Evolutionary conservation across 2,113 vertebrate genomes (phyloP).

Genomic region (Sylvilagus bachmani): DNA sequence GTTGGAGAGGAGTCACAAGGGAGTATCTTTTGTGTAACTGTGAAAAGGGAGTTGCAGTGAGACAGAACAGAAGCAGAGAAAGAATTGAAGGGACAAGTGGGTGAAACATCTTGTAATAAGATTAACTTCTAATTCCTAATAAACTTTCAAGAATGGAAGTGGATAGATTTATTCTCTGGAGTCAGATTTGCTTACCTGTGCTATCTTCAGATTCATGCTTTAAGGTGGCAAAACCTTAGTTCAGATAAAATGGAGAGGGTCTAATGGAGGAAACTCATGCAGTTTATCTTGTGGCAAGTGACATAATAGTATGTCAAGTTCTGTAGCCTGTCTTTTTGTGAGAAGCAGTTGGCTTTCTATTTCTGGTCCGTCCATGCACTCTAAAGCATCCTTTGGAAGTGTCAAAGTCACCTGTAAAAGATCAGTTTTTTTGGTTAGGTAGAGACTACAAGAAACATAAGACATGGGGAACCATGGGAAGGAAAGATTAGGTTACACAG

Average conservation of each 20-base stretch:
- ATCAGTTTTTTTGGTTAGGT: background rate
- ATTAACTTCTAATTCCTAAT: background rate
- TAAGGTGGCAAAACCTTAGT: conserved; percentile 59
- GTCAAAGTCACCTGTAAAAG: background rate
- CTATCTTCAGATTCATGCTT: conserved; percentile 65
- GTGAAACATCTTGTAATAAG: background rate
- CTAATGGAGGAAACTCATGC: background rate
- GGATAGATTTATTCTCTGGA: background rate
- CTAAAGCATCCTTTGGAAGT: background rate
- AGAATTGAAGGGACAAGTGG: background rate
- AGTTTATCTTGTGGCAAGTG: background rate
- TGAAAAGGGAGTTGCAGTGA: background rate
- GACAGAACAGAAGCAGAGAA: background rate
- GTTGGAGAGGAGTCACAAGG: background rate
- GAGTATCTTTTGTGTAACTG: background rate
- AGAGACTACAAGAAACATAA: background rate
- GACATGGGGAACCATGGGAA: background rate
- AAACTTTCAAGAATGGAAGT: fast-evolving
- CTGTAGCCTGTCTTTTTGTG: background rate
- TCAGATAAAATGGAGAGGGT: background rate
- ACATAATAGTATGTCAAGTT: conserved; percentile 31
- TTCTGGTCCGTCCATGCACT: background rate
- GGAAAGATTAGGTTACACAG: background rate
- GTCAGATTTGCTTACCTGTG: background rate
- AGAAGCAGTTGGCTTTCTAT: background rate